phyloP scores from a whole-genome alignment of 1,140 invertebrate genomes.

The Goniozus legneri region DNA sequence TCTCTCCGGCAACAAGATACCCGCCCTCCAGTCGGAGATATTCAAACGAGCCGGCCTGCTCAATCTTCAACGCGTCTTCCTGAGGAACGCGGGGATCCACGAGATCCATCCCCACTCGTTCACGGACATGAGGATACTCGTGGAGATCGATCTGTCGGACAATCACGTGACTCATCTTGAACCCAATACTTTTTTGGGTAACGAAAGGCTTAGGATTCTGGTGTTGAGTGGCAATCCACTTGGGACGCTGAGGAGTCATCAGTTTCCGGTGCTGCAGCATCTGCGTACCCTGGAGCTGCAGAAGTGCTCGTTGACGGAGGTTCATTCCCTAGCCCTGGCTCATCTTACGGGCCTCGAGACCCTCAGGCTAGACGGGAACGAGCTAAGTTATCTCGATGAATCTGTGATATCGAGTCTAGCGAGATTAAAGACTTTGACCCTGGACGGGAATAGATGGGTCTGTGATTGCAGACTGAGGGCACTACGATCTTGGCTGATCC shows the following conservation, averaged over 20 bases:
- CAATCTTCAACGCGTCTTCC: slow-evolving; percentile 79
- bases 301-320: slow-evolving; percentile 67
- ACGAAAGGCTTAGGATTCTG: slow-evolving; percentile 67
- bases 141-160: slow-evolving; percentile 80
- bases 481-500: slow-evolving; percentile 76
- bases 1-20: slow-evolving; percentile 74
- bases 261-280: slow-evolving; percentile 71
- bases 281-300: slow-evolving; percentile 71
- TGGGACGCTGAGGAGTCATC: slow-evolving; percentile 58
- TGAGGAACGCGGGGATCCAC: slow-evolving; percentile 69
- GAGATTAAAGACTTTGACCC: slow-evolving; percentile 70
- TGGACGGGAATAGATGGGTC: slow-evolving; percentile 85
- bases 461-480: slow-evolving; percentile 82
- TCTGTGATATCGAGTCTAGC: slow-evolving; percentile 64
- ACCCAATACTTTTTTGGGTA: slow-evolving; percentile 71
- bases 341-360: slow-evolving; percentile 66
- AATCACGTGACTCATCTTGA: slow-evolving; percentile 68
- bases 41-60: slow-evolving; percentile 75
- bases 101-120: slow-evolving; percentile 80
- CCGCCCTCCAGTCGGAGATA: slow-evolving; percentile 71
- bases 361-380: slow-evolving; percentile 68
- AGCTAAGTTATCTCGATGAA: slow-evolving; percentile 63
- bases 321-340: slow-evolving; percentile 70
- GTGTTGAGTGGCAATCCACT: slow-evolving; percentile 71
- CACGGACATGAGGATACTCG: slow-evolving; percentile 78